Base-by-base conservation (phyloP, 2,113 vertebrate species). In the Australoheros scitulus region DNA sequence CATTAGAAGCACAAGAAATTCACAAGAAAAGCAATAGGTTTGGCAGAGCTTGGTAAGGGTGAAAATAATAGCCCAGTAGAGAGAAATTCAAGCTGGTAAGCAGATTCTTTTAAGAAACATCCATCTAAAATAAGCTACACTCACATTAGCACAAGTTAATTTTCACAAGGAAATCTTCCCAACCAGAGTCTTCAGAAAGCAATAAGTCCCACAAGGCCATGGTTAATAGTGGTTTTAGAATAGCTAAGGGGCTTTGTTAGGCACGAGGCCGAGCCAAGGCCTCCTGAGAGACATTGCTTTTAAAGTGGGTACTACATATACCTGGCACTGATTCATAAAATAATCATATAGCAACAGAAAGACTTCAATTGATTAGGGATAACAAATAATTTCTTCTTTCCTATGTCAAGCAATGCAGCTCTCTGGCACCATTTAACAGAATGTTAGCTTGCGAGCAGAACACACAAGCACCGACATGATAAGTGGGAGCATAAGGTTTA, bases 301-400 rank as follows among this genome's bases (percentile, higher is more conserved):
- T 55, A 55, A 55, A 55, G 52, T 34, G 26, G 68, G 1, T 1
- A 72, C 26, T 34, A 55, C 68, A 72, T 55, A 14, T 55, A 72
- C 68, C 68, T 72, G 68, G 68, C 68, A 72, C 55, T 10, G 32
- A 52, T 52, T 72, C 68, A 72, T 72, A 55, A 72, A 72, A 72
- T 55, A 55, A 55, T 55, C 68, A 52, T 55, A 29, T 11, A 72
- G 68, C 43, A n/a, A 72, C 47, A 55, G 68, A 72, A 72, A 72
- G 47, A n/a, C 20, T 52, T 32, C 6, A 52, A 4, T 32, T 13
- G 26, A 72, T 52, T 50, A 52, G 32, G 47, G 65, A 32, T 32
- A 52, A 72, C 43, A 72, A 72, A 52, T 72, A 32, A 52, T 72
- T 68, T 14, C 41, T 68, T 68, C 65, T 13, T 72, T 72, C 26